These are phyloP conservation scores for Limnephilus rhombicus DNA, from an alignment of 2,888 invertebrate species.

Conservation along the genomic window DNA sequence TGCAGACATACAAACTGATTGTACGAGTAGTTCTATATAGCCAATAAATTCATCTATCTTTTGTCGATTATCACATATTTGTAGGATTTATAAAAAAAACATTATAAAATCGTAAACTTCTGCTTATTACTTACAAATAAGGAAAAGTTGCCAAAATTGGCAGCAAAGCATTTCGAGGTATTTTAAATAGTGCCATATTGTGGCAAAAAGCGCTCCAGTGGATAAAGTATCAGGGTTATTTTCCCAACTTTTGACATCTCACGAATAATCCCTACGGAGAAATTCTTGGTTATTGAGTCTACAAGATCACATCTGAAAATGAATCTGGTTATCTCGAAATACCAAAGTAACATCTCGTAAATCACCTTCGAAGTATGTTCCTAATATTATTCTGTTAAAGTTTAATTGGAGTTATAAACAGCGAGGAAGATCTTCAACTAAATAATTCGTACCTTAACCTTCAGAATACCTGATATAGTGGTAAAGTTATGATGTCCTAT, in stretches of 20 bases:
- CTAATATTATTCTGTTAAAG: background rate
- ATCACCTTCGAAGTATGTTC: background rate
- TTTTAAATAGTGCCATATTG: no score
- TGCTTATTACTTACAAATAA: no score
- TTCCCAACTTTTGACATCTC: background rate
- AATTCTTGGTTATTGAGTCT: background rate
- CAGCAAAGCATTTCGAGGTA: no score
- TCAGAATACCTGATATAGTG: background rate
- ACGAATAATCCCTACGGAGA: background rate
- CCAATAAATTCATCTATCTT: no score
- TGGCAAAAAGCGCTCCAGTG: no score
- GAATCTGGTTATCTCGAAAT: background rate
- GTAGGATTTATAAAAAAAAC: no score
- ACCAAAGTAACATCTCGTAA: background rate
- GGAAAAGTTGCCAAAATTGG: no score
- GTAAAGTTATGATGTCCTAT: background rate
- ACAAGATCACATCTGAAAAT: background rate
- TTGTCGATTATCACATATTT: no score
- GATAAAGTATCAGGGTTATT: background rate
- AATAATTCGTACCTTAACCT: background rate
- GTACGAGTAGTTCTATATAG: no score
- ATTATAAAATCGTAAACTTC: no score
- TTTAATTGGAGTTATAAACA: background rate
- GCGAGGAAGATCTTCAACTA: background rate
- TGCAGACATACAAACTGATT: no score